Evolutionary conservation across 1,140 invertebrate genomes (phyloP), one percentile per base, ranked within the genome.

Genomic region (Drosophila mojavensis): DNA sequence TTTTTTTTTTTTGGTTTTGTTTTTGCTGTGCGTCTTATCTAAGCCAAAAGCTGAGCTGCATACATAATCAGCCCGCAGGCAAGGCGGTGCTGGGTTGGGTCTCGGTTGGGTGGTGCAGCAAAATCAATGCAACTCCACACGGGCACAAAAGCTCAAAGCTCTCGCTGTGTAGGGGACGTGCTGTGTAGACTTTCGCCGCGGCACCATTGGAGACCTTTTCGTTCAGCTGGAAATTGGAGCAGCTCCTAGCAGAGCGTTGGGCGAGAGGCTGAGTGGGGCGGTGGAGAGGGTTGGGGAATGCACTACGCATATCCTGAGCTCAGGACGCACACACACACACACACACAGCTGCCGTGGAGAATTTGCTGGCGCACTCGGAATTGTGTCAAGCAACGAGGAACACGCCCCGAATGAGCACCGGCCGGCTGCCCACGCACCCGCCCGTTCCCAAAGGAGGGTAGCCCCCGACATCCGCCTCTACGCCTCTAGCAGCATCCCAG

Each of bases 101-200:
- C 6, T 33, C 33, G 17, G 45, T 33, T 1, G 17, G 45, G 17
- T 50, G 41, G 45, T 53, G 43, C 51, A 74, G n/a, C 51, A 65
- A 71, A 75, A 71, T 75, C 73, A 74, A 79, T 79, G 78, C 78
- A 79, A 53, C 48, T 75, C 61, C 51, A 59, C 36, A 84, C 81
- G 5, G 43, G 43, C 36, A 11, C 47, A 36, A 50, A 61, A 43
- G 26, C 28, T 50, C 10, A 54, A 54, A 54, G 43, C 45, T 61
- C 11, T 17, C 17, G 17, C 11, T 33, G 26, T 33, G 28, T 47
- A n/a, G 26, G 24, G 45, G 67, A 54, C 64, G 73, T 63, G 15
- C 48, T 11, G 26, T 72, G 62, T 65, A 65, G 69, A 48, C 10
- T 61, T 48, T 26, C 4, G 54, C 20, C 17, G 54, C 15, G 53